Base-by-base conservation (phyloP, 1,140 invertebrate genomes). In the Drosophila bipectinata region DNA sequence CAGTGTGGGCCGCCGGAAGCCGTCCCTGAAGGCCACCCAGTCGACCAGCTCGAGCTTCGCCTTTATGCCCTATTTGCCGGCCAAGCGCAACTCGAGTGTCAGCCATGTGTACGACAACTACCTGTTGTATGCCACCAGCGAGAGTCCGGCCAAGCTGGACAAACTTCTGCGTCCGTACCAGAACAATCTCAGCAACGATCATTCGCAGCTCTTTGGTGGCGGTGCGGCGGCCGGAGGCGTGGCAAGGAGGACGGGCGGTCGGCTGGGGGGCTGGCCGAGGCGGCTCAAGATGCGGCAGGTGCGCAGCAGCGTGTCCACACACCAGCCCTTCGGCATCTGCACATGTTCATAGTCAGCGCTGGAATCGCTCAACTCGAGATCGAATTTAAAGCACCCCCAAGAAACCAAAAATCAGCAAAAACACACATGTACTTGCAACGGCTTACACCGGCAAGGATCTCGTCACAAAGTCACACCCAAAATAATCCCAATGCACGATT, bases 311-410 rank as follows among this genome's bases (percentile, higher is more conserved):
- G 90, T 91, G 12, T 88, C 90, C 30, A 91, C 90, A 34, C 88
- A 91, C 54, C 84, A 90, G 51, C 90, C 90, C 14, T 90, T 91
- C 24, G 90, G 82, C 68, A 90, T 91, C 64, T 91, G 90, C 83
- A 91, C 90, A 91, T 91, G 90, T 91, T 91, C 90, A 91, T 91
- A 91, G 90, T 90, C 77, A 89, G 85, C 67, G 85, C 48, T 73
- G 84, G 84, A 78, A 7, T 10, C n/a, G 34, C 30, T n/a, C 14
- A 39, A 41, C 34, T 34, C 24, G 14, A 44, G n/a, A 44, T 18
- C 18, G 44, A 21, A 47, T 21, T 24, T 21, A 53, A 44, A 32
- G 37, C 32, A 60, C 45, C 28, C 39, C 21, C 45, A 47, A 61
- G 45, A 77, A 68, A 64, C 51, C 60, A 79, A 64, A 75, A 63